Conservation (phyloP, 2,797 vertebrate genomes). For the Macrochelys suwanniensis region DNA sequence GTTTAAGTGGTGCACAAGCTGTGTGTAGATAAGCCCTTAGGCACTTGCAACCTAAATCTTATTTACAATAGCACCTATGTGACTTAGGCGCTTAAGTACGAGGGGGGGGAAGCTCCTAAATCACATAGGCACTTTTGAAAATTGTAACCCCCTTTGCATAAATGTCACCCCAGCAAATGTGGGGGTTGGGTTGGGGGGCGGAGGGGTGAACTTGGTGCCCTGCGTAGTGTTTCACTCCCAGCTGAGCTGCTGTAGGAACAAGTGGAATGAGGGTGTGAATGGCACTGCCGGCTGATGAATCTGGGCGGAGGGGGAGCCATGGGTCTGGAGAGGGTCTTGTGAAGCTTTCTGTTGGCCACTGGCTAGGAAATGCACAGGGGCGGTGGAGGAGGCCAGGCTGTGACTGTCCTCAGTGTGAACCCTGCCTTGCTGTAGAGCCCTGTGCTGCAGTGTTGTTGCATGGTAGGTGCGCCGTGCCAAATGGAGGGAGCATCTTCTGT, state of each 20-base stretch:
- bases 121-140: not conserved
- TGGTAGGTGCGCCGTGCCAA: not conserved
- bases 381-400: not conserved
- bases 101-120: not conserved
- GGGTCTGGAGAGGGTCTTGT: not conserved
- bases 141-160: not conserved
- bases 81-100: not conserved
- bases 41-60: not conserved
- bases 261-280: accelerated
- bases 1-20: not conserved
- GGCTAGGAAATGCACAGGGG: not conserved
- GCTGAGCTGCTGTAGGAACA: not conserved
- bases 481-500: not conserved
- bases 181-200: not conserved
- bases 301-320: not conserved
- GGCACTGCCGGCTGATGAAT: not conserved
- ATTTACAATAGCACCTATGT: not conserved
- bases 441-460: not conserved
- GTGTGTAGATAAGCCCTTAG: not conserved
- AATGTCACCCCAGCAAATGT: not conserved
- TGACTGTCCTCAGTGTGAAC: not conserved
- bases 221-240: not conserved
- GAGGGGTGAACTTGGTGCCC: not conserved
- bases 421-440: too few relatives aligned
- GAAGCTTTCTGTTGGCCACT: not conserved